Base-by-base conservation (phyloP, 2,888 invertebrate species). In the Plagodis dolabraria region DNA sequence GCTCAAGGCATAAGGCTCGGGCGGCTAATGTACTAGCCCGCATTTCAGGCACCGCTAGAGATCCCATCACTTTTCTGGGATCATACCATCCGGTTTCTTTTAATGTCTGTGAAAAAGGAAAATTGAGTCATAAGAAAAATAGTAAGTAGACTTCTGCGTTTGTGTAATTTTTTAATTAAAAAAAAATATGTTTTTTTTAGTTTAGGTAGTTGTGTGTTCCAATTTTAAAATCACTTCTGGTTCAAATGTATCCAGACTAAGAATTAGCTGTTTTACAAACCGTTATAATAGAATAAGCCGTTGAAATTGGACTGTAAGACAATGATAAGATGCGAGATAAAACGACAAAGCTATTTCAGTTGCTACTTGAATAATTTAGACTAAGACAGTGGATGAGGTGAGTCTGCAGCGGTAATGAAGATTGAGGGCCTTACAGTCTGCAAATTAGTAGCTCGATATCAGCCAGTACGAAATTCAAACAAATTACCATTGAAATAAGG, bases 41-140 rank as follows among this genome's bases (percentile, higher is more conserved):
- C 92, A 91, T 89, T 70, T 92, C 92, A 0, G 84, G 88, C 7
- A 90, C 89, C 0, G 92, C 91, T 42, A 92, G 49, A 0, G 92
- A 92, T 0, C 92, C 92, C 34, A 92, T 64, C 36, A 92, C 59
- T 64, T 81, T 91, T 7, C 80, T 77, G 2, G 87, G 86, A 62
- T 92, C 82, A 64, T 91, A 90, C 89, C 88, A 91, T 45, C 90
- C 89, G 0, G 86, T 86, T 65, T 90, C 88, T 70, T 86, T 88
- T 62, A 92, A 67, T 0, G 88, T 88, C 92, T 91, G 82, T 7
- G 43, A 62, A 49, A 48, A 50, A 12, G n/a, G 1, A 22, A 22
- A 22, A 22, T 4, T 22, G 22, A 2, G 22, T 22, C 22, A 22
- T 2, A 22, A 22, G 22, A 22, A 22, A 22, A 22, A 22, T 22